Evolutionary conservation across 2,797 vertebrate genomes (phyloP), one percentile per base, ranked within the genome.

Genomic region (Eurystomus glaucurus): DNA sequence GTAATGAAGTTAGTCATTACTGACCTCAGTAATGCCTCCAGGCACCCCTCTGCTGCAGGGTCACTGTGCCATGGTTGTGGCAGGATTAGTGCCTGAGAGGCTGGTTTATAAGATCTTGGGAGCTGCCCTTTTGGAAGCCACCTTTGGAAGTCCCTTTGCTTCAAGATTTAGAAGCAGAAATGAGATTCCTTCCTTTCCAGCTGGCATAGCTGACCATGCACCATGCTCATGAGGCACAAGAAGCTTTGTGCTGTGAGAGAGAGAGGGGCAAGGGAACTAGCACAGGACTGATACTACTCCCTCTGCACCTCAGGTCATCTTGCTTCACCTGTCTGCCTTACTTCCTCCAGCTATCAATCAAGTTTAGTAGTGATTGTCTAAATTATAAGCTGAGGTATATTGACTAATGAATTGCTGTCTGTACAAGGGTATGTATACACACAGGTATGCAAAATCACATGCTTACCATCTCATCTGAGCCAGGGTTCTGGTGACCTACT

Each of bases 201-300:
- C 46, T 16, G 18, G 12, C 1, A 1, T 7, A 23, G 19, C 6
- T 84, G 50, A n/a, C 19, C 25, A 1, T 3, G 8, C 11, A 5
- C 23, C 31, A 4, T 4, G 23, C 10, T 65, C 35, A 15, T 11
- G 2, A 46, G 18, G 10, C 20, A 51, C 6, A 26, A 55, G 61
- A 16, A 12, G 5, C 29, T n/a, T 13, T 6, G 26, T 16, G 20
- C 3, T 50, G 8, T 22, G 16, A 58, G 39, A 25, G 16, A 37
- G 46, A 69, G 11, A 3, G 3, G 9, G 29, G 14, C 26, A 45
- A 29, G 12, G 23, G 18, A 66, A 26, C 14, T 11, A 29, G 19
- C 23, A 28, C 48, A 35, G 22, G 28, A 11, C 10, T 28, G 37
- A 51, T 20, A 20, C 5, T 14, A 15, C 7, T 50, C 15, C 21